Percentiles rank a stretch among this genome's conserved stretches.
These are phyloP conservation scores for Cepaea nemoralis DNA, from an alignment of 1,140 invertebrate genomes.

Conservation along the genomic window DNA sequence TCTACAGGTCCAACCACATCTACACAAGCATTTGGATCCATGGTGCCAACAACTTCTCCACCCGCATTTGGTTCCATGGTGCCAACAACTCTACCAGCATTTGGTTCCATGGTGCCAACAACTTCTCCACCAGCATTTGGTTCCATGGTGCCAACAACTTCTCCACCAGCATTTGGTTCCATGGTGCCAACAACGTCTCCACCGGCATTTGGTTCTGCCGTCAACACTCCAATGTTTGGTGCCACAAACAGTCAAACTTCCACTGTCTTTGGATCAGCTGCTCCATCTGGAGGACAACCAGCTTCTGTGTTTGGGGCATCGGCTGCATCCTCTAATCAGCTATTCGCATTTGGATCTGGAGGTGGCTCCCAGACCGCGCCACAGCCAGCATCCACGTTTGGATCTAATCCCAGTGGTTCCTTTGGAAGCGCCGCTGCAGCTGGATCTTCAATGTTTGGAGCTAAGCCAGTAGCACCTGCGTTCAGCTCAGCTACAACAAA, in stretches of 20 bases:
- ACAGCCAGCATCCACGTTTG: neutral
- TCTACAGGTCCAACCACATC: too few species aligned
- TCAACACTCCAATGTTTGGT: neutral
- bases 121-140: neutral
- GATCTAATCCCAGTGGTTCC: neutral
- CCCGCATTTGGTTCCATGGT: neutral
- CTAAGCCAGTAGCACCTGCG: neutral
- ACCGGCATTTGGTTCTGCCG: neutral
- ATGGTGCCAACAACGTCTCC: too few species aligned
- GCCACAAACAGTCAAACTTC: neutral
- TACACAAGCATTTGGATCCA: neutral
- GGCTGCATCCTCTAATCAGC: neutral
- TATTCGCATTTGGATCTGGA: neutral
- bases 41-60: neutral
- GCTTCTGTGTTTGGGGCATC: conserved; percentile 8
- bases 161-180: neutral
- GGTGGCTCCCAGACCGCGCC: neutral
- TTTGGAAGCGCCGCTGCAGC: neutral
- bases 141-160: neutral
- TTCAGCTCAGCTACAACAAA: neutral
- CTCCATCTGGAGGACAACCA: neutral
- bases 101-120: neutral
- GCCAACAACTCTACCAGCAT: neutral
- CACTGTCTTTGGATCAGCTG: neutral
- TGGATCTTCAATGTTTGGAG: neutral